A percentile compares a stretch with the other conserved stretches of the same genome.
These are phyloP conservation scores for Kuschelorhynchus macadamiae DNA, from an alignment of 2,888 invertebrate genomes.

Conservation along the genomic window DNA sequence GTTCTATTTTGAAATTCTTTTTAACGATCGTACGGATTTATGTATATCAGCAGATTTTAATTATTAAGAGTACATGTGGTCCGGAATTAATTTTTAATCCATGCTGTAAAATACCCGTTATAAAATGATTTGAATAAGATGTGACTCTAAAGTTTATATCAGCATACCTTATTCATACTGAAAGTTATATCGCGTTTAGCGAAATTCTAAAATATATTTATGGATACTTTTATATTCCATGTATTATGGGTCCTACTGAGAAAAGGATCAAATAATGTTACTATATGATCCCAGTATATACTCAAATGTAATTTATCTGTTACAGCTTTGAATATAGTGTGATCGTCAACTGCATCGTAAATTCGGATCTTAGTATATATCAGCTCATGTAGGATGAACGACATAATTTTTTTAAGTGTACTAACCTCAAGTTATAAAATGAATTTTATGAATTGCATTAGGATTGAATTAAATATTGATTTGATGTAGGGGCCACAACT, in stretches of 20 bases:
- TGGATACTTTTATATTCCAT: conserved; percentile 5
- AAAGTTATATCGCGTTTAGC: conserved; percentile 57
- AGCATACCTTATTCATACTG: conserved; percentile 63
- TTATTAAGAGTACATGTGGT: conserved; percentile 5
- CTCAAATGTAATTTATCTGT: neutral
- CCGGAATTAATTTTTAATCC: conserved; percentile 54
- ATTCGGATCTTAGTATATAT: too few species aligned
- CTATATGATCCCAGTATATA: neutral
- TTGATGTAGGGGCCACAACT: too few species aligned
- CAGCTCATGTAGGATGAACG: too few species aligned
- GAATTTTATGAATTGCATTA: too few species aligned
- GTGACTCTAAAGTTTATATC: conserved; percentile 56
- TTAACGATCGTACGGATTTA: neutral
- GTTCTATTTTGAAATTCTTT: neutral
- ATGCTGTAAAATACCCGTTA: conserved; percentile 51
- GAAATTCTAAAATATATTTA: conserved; percentile 9
- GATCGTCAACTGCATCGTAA: too few species aligned
- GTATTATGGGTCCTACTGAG: neutral
- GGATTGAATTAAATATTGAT: too few species aligned
- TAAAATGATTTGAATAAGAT: conserved; percentile 57
- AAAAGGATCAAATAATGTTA: neutral
- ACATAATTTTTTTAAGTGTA: too few species aligned
- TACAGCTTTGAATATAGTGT: neutral
- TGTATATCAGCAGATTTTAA: neutral
- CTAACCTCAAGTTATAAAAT: too few species aligned